Base-by-base conservation (phyloP, 2,888 invertebrate genomes). In the Sesia bembeciformis region DNA sequence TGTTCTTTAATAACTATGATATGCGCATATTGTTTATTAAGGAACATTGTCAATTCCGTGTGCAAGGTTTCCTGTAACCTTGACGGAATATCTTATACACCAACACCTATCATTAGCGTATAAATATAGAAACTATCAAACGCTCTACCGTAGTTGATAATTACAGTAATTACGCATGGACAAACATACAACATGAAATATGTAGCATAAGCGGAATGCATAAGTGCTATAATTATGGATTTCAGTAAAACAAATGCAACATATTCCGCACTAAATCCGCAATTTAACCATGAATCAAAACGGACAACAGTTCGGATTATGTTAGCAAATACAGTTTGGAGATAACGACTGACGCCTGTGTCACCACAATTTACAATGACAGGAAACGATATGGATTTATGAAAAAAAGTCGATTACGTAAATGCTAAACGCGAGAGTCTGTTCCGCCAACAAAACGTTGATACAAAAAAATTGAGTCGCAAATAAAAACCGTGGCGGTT, bases 201-300 rank as follows among this genome's bases (percentile, higher is more conserved):
- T 38, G 38, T 4, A 50, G 46, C 54, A 73, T 60, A 71, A 66
- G 62, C 64, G 69, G 72, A 68, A 73, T 75, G 70, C 73, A 72
- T 78, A 70, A 72, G 66, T 60, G 62, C 68, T 62, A 76, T 78
- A 75, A 81, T 76, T 75, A 77, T 70, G 71, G 74, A 77, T 81
- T 74, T 62, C 57, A 64, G 67, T 72, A 68, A 70, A 77, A 78
- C 73, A 72, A 72, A 73, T 73, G 66, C 39, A 71, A 72, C 66
- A 67, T 70, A 74, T 76, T 73, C 65, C 67, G 67, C 68, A 74
- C 73, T 75, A 73, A 77, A 74, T 69, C 61, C 62, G 58, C 60
- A 57, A 68, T 71, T 72, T 66, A 67, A 72, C 74, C 72, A 74
- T 73, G 64, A 69, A 75, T 72, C 70, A 70, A 71, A 77, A 65